Evolutionary conservation across 2,113 vertebrate genomes (phyloP), one percentile per base, ranked within the genome.

Genomic region (Sinocyclocheilus rhinocerous): DNA sequence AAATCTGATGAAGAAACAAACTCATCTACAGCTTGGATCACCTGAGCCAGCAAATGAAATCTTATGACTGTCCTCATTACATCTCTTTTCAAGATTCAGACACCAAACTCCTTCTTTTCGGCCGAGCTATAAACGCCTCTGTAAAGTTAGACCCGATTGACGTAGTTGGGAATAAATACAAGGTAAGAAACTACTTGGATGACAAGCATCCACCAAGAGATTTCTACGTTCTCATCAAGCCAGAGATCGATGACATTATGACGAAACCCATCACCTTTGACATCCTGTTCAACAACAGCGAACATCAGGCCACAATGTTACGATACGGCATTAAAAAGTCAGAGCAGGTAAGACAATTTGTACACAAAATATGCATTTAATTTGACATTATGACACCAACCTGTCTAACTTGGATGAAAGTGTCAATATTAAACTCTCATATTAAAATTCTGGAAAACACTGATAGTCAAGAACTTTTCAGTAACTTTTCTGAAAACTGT

Each of bases 281-380:
- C 86, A 93, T 96, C 88, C 89, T 96, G 85, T 96, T 95, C 61
- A 94, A 95, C 84, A 96, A 96, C 94, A 95, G 94, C 26, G 95
- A 96, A 87, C 95, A 96, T 87, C 95, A 95, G 92, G 95, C 95
- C 2, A 95, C 93, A 0, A 88, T 94, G 20, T 89, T 94, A 78
- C 91, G 95, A 87, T 94, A 96, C 7, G 95, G 95, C 83, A 10
- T 95, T 3, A 96, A 96, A 90, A 94, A 93, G 55, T 96, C 95
- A 0, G 76, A 91, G 20, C 95, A 96, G 93, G 94, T 95, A 57
- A 86, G 50, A 18, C 52, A 6, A 1, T 57, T 20, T 6, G 52
- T 18, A 45, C 45, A 45, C 10, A 45, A 45, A 45, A 45, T 11
- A 45, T 45, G 16, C 16, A 55, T 18, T 42, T 42, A 33, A 33